A percentile compares a stretch with the other conserved stretches of the same genome.
phyloP scores from a whole-genome alignment of 2,888 invertebrate genomes.

The Tetramorium bicarinatum region DNA sequence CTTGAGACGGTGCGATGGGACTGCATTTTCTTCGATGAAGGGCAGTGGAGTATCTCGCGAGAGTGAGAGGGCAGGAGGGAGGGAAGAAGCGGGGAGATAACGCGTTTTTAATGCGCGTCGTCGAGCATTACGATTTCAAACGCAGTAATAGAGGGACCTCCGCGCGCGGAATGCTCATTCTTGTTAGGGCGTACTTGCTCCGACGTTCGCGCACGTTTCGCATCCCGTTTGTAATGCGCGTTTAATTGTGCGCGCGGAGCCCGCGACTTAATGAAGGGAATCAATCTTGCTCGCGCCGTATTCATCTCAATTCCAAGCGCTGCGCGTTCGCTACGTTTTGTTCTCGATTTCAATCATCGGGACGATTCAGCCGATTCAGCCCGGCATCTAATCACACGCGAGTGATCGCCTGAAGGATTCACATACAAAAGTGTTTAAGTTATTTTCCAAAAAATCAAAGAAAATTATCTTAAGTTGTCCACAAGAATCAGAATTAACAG shows the following conservation, averaged over 20 bases:
- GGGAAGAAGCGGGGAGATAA: conserved; percentile 54
- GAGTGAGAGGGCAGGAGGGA: background rate
- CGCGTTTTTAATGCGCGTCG: conserved; percentile 70
- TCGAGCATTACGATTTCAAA: conserved; percentile 45
- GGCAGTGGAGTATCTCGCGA: conserved; percentile 19
- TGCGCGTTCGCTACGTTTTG: conserved; percentile 53
- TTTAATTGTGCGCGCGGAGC: conserved; percentile 74
- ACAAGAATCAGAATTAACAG: background rate
- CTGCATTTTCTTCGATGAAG: conserved; percentile 54
- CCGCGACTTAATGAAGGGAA: conserved; percentile 74
- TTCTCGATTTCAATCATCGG: conserved; percentile 51
- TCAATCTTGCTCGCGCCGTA: conserved; percentile 76
- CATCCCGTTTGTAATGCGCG: conserved; percentile 76
- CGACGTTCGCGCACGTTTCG: conserved; percentile 39
- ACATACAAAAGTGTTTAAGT: background rate
- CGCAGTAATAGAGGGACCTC: conserved; percentile 42
- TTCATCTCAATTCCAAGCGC: conserved; percentile 71
- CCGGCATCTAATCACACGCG: conserved; percentile 15
- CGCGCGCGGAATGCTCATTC: conserved; percentile 60
- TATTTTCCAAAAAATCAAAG: background rate
- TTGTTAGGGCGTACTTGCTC: conserved; percentile 61
- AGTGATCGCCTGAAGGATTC: background rate
- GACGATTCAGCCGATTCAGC: conserved; percentile 37
- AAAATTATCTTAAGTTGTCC: background rate
- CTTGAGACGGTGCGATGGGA: conserved; percentile 54